Conservation (phyloP, 2,113 vertebrate genomes). For the Mastomys coucha region DNA sequence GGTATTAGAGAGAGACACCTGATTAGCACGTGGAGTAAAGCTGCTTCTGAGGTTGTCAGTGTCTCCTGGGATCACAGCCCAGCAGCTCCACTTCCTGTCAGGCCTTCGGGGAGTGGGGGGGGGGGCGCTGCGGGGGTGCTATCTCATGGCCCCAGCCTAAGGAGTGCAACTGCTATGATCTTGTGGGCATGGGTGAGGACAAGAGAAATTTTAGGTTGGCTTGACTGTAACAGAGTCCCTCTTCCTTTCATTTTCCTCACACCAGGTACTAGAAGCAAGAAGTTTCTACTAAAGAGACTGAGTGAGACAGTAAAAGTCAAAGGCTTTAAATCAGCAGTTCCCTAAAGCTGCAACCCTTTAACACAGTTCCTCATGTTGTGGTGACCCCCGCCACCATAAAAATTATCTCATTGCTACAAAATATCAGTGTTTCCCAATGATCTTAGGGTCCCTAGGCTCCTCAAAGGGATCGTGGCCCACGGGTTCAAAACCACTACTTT, state of each 20-base stretch:
- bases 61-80: background rate
- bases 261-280: background rate
- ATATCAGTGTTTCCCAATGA: background rate
- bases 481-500: background rate
- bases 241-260: background rate
- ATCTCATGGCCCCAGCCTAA: background rate
- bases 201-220: background rate
- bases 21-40: background rate
- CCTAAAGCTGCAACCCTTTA: background rate
- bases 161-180: background rate
- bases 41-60: background rate
- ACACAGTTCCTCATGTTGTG: background rate
- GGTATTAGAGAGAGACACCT: conserved; percentile 44
- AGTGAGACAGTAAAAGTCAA: conserved; percentile 4
- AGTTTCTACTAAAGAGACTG: conserved; percentile 12
- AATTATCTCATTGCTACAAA: background rate
- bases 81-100: conserved; percentile 50
- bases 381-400: background rate
- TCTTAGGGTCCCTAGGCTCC: background rate
- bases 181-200: background rate
- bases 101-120: background rate
- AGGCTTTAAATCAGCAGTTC: background rate
- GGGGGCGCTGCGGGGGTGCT: background rate
- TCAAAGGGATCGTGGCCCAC: background rate
- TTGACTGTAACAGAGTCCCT: background rate